A percentile compares a stretch with the other conserved stretches of the same genome.
Conservation (phyloP, 30 jellyfish, hydroid and myxozoan genomes). For the Morbakka virulenta region DNA sequence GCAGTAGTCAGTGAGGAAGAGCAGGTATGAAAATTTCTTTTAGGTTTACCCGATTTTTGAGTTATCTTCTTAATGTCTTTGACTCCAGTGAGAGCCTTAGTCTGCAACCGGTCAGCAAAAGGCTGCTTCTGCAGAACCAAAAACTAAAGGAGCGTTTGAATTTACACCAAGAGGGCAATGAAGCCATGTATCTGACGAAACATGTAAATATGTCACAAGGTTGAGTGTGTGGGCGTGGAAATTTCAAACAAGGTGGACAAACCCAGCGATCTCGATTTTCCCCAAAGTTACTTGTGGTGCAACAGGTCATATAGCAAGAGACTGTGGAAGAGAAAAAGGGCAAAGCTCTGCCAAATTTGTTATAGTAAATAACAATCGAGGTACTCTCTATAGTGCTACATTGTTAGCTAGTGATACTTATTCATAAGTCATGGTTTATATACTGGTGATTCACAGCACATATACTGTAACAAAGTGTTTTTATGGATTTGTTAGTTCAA, state of each 20-base stretch:
- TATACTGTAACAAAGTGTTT: not conserved
- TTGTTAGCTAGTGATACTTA: not conserved
- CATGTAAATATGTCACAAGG: not conserved
- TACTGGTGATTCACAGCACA: not conserved
- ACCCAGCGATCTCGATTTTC: not conserved
- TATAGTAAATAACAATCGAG: not conserved
- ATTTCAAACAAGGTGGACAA: not conserved
- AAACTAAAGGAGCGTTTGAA: not conserved
- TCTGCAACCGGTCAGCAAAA: not conserved
- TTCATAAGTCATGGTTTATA: not conserved
- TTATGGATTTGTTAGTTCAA: not conserved
- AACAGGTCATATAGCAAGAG: not conserved
- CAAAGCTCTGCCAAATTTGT: not conserved
- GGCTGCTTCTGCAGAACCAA: not conserved
- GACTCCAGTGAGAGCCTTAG: not conserved
- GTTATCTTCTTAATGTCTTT: not conserved
- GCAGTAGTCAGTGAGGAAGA: not conserved
- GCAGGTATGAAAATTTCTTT: not conserved
- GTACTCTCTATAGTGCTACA: not conserved
- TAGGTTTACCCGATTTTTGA: not conserved
- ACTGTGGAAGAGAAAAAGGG: not conserved
- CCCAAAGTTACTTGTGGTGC: not conserved
- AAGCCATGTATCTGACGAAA: not conserved
- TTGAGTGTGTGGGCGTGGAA: not conserved
- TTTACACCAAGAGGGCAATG: not conserved